Evolutionary conservation across 2,113 vertebrate species (phyloP), one percentile per base, ranked within the genome.

Genomic region (Calidris pugnax): DNA sequence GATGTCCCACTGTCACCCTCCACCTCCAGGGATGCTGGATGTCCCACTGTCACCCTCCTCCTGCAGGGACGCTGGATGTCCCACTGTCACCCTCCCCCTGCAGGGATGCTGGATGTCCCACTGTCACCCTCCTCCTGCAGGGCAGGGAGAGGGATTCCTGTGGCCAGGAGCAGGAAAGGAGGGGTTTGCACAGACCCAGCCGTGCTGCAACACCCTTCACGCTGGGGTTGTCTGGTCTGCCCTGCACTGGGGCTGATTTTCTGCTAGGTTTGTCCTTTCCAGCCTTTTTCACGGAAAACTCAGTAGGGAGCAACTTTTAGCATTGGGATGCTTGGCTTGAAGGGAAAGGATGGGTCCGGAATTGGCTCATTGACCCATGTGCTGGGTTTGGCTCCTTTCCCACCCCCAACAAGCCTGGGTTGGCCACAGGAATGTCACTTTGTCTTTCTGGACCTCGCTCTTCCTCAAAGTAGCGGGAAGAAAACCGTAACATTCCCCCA

Each of bases 101-200:
- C 47, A 47, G 41, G 41, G 41, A 43, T 43, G 41, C 41, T 53
- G 45, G 59, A 45, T 33, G 48, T 73, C 57, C 32, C 37, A 50
- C 12, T 48, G 32, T 35, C 74, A 83, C 9, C 8, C 14, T 73
- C 37, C 50, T 3, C 21, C 64, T 35, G 69, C 32, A 22, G 48
- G n/a, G 7, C 50, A 87, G 45, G 14, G 62, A 66, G 18, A 1
- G 1, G 33, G 43, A 64, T 85, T 72, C 43, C 39, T 3, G 1
- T 23, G 21, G 43, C 51, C 8, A 18, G 47, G 21, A 87, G 27
- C 72, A 51, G 27, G 73, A 67, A 77, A 37, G 23, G 30, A 50
- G 12, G 39, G 56, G 20, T 78, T 68, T 64, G 30, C 48, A 15
- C 0, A 0, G 68, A 50, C 59, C 60, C 4, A 4, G 26, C 0